These are phyloP conservation scores for Drymonia ruficornis DNA, from an alignment of 2,888 invertebrate species.

Conservation along the genomic window DNA sequence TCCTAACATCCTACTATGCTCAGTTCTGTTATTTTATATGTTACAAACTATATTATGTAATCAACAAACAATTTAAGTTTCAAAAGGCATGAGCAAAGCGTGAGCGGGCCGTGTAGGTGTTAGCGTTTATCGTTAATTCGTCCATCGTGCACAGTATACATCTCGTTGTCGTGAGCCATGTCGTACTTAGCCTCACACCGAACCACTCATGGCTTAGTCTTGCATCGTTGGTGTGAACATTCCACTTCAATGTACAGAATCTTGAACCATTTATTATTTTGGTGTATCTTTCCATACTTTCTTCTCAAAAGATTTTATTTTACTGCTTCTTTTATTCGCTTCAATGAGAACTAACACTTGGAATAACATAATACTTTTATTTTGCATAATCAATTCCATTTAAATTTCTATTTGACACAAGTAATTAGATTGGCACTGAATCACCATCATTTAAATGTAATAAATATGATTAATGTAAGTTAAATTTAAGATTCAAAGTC, in stretches of 20 bases:
- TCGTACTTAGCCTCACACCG: constrained; percentile 70
- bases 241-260: constrained; percentile 62
- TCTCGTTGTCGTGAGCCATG: constrained; percentile 75
- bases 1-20: too few relatives aligned
- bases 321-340: constrained; percentile 45
- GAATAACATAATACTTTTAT: constrained; percentile 57
- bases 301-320: constrained; percentile 37
- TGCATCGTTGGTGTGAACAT: constrained; percentile 74
- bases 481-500: constrained; percentile 14
- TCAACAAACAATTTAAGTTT: background rate
- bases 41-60: background rate
- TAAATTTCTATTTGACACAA: constrained; percentile 42
- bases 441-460: constrained; percentile 47
- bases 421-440: constrained; percentile 67
- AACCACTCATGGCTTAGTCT: constrained; percentile 78
- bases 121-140: constrained; percentile 51
- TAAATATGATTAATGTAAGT: constrained; percentile 19
- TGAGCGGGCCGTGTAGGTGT: constrained; percentile 61
- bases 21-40: background rate
- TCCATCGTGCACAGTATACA: constrained; percentile 66
- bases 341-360: constrained; percentile 69
- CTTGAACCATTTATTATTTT: constrained; percentile 44
- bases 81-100: constrained; percentile 45
- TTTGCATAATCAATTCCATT: constrained; percentile 60
- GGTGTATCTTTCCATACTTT: constrained; percentile 40